These are phyloP conservation scores for Periophthalmus modestus DNA, from an alignment of 2,113 vertebrate genomes.

Conservation along the genomic window DNA sequence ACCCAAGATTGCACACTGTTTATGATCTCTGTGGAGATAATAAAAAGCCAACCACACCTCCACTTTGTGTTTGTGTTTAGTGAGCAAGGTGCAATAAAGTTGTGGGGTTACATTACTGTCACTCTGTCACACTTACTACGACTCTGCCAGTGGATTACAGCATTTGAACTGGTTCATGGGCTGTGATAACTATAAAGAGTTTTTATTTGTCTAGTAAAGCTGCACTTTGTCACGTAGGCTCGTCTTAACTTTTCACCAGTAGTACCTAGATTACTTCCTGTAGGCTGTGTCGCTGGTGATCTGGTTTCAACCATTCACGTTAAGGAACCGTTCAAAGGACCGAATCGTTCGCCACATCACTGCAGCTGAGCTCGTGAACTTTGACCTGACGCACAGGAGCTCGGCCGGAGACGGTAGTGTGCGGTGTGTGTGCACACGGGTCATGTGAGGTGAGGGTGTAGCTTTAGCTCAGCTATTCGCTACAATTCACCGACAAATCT, in stretches of 20 bases:
- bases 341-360: too few species aligned
- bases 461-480: background rate
- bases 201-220: background rate
- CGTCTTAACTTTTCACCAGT: too few species aligned
- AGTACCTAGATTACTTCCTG: background rate
- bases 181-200: background rate
- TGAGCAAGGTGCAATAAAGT: background rate
- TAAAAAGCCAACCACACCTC: conserved; percentile 2
- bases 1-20: background rate
- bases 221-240: conserved; percentile 30
- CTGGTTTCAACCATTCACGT: too few species aligned
- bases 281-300: background rate
- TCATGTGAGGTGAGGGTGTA: background rate
- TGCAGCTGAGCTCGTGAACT: background rate
- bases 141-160: background rate
- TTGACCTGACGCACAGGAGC: background rate
- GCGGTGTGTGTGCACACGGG: background rate
- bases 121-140: background rate
- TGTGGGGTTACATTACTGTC: background rate
- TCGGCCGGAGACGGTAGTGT: background rate
- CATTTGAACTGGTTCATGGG: background rate
- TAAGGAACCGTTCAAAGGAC: too few species aligned
- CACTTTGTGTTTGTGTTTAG: background rate
- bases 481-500: background rate
- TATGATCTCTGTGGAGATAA: background rate